Evolutionary conservation across 2,888 invertebrate species (phyloP).

Genomic region (Spatulosminthurus flaviceps): DNA sequence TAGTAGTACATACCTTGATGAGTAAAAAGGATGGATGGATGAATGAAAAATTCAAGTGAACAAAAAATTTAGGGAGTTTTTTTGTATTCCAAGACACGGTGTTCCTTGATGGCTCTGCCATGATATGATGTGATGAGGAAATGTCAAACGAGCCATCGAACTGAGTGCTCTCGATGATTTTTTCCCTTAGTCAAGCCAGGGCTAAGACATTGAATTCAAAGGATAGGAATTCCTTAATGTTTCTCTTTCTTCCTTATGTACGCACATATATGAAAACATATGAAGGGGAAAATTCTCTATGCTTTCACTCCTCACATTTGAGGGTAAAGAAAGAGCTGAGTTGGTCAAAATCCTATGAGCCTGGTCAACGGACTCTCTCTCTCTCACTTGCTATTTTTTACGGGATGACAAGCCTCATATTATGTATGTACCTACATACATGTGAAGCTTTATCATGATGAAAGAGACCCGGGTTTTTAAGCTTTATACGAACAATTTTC

Average conservation of each 20-base stretch:
- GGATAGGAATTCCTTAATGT: constrained; percentile 25
- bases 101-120: not conserved
- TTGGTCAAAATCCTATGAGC: constrained; percentile 11
- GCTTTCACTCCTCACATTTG: no score
- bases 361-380: constrained; percentile 5
- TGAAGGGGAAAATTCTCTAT: no score
- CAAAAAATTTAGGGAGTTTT: not conserved
- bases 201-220: not conserved
- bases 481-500: no score
- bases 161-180: not conserved
- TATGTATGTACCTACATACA: not conserved
- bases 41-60: no score
- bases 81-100: not conserved
- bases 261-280: no score
- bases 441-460: no score
- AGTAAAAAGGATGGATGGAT: not conserved
- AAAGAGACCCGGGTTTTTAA: no score
- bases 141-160: constrained; percentile 46
- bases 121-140: constrained; percentile 47
- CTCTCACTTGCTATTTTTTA: constrained; percentile 28
- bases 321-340: not conserved
- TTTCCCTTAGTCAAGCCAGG: not conserved
- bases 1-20: constrained; percentile 19
- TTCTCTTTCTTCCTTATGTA: no score
- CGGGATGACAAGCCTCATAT: not conserved